phyloP scores from a whole-genome alignment of 2,113 vertebrate genomes.

The Nesogale talazaci region DNA sequence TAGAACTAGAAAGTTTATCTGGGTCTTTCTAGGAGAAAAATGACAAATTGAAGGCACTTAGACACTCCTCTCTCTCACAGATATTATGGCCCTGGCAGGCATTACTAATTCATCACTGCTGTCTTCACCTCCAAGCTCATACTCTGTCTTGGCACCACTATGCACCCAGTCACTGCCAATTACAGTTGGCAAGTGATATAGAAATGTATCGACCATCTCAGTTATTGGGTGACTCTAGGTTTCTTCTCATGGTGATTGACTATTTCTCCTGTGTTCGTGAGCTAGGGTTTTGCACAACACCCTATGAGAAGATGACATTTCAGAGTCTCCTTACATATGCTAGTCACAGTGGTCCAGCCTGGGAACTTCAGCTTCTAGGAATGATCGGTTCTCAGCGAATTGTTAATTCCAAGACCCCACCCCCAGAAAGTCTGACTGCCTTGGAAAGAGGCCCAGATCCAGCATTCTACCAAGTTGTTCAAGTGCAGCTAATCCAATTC shows the following conservation, averaged over 20 bases:
- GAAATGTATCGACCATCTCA: background rate
- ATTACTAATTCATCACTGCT: background rate
- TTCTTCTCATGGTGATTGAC: background rate
- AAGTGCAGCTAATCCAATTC: no score
- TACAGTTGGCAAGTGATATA: background rate
- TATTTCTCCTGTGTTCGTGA: background rate
- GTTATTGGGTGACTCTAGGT: background rate
- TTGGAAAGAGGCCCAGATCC: background rate
- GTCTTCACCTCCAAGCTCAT: background rate
- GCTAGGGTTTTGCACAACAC: conserved; percentile 8
- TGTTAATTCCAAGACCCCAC: background rate
- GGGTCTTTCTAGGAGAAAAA: conserved; percentile 56
- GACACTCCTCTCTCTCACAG: background rate
- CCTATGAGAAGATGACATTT: background rate
- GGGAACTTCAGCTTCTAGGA: background rate
- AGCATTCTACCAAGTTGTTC: background rate
- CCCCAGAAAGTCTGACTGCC: background rate
- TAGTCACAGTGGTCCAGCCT: background rate
- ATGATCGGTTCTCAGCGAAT: conserved; percentile 22
- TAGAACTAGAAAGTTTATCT: conserved; percentile 26
- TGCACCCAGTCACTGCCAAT: background rate
- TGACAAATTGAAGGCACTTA: background rate
- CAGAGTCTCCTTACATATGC: background rate
- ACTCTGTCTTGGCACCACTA: background rate
- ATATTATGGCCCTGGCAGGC: background rate